A percentile compares a stretch with the other conserved stretches of the same genome.
Conservation (phyloP, 1,140 invertebrate species). For the Coelopa frigida region DNA sequence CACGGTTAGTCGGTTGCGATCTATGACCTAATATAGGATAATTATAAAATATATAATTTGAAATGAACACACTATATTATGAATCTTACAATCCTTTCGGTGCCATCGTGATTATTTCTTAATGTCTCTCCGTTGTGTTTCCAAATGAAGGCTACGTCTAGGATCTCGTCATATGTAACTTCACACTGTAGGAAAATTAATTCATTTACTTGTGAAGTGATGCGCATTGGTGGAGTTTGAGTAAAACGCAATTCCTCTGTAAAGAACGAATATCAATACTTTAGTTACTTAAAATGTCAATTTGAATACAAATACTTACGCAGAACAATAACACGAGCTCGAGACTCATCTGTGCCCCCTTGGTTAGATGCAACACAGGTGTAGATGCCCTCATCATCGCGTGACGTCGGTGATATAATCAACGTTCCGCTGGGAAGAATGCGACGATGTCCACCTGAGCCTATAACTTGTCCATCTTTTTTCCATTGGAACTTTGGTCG, state of each 20-base stretch:
- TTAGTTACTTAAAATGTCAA: not conserved
- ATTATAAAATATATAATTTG: slow-evolving; percentile 19
- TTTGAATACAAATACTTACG: slow-evolving; percentile 50
- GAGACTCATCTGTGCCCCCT: slow-evolving; percentile 71
- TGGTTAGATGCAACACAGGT: slow-evolving; percentile 81
- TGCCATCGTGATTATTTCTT: slow-evolving; percentile 54
- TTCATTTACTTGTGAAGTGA: slow-evolving; percentile 60
- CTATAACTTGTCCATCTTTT: slow-evolving; percentile 78
- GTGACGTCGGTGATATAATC: slow-evolving; percentile 76
- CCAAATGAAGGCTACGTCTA: slow-evolving; percentile 88
- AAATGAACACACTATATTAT: not conserved
- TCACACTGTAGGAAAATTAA: slow-evolving; percentile 71
- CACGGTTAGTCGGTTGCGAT: slow-evolving; percentile 69
- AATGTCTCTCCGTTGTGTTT: slow-evolving; percentile 78
- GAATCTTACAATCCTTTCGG: slow-evolving; percentile 45
- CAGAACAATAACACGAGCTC: slow-evolving; percentile 76
- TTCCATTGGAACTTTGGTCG: slow-evolving; percentile 84
- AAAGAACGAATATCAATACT: slow-evolving; percentile 3
- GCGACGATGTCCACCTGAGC: slow-evolving; percentile 65
- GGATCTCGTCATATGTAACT: slow-evolving; percentile 68
- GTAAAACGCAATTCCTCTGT: slow-evolving; percentile 62
- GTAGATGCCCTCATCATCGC: slow-evolving; percentile 82
- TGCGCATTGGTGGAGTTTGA: slow-evolving; percentile 56
- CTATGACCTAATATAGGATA: slow-evolving; percentile 46
- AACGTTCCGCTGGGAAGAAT: slow-evolving; percentile 79